phyloP scores from a whole-genome alignment of 2,888 invertebrate species.

The Argyresthia albistria region DNA sequence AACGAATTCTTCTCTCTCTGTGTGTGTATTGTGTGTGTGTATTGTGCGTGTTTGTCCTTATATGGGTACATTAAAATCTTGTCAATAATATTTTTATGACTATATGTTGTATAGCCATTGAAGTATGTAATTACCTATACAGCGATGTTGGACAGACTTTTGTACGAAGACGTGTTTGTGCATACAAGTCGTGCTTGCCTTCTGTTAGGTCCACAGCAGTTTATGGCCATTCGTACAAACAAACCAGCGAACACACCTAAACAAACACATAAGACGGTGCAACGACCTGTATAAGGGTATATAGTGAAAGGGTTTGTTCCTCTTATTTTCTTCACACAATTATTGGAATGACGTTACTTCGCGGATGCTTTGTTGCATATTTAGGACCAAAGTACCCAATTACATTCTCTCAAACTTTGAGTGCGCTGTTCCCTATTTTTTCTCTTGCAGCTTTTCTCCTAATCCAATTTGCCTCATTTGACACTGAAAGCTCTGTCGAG shows the following conservation, averaged over 20 bases:
- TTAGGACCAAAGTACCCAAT: no score
- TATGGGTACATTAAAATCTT: no score
- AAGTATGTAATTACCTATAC: not conserved
- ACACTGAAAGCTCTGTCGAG: no score
- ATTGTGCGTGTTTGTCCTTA: not conserved
- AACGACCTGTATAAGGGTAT: constrained; percentile 26
- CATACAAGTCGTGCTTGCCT: constrained; percentile 23
- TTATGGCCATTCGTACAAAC: constrained; percentile 43
- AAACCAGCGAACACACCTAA: constrained; percentile 25
- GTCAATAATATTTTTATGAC: not conserved
- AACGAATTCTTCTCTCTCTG: no score
- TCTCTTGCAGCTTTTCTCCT: no score
- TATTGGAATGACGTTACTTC: no score
- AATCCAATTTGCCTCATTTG: no score
- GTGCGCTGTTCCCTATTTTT: no score
- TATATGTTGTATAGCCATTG: not conserved
- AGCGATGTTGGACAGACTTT: not conserved
- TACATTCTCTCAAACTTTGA: no score
- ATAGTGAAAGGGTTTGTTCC: constrained; percentile 30
- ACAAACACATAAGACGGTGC: constrained; percentile 34
- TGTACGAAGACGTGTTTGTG: constrained; percentile 9
- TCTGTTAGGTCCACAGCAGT: constrained; percentile 30
- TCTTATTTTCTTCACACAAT: not conserved
- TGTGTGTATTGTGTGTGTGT: not conserved
- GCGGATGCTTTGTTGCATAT: no score